phyloP scores from a whole-genome alignment of 2,113 vertebrate genomes.

The Tenrec ecaudatus region DNA sequence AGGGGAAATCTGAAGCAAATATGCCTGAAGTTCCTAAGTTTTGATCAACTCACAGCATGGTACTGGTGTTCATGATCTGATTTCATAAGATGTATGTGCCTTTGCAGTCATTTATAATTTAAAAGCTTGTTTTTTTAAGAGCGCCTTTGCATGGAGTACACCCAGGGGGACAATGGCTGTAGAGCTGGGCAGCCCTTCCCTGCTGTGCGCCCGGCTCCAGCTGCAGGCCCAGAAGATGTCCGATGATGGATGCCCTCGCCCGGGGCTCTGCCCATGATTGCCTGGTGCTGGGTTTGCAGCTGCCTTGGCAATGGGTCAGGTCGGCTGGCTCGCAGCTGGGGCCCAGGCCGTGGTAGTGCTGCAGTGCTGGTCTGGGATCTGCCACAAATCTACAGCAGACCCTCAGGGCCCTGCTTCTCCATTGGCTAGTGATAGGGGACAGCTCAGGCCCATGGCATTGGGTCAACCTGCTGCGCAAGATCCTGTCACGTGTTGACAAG shows the following conservation, averaged over 20 bases:
- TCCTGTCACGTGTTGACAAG: too few species aligned
- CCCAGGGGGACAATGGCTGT: background rate
- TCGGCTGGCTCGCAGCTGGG: slow-evolving; percentile 14
- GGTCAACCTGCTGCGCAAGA: too few species aligned
- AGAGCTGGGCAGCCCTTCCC: background rate
- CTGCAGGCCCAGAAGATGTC: background rate
- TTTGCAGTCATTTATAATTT: background rate
- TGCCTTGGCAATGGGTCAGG: background rate
- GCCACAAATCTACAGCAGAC: background rate
- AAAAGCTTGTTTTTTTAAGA: background rate
- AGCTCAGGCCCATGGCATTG: too few species aligned
- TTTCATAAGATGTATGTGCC: background rate
- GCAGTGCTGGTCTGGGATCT: background rate
- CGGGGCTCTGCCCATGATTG: background rate
- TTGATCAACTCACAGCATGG: background rate
- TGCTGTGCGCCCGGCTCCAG: background rate
- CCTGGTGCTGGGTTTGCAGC: background rate
- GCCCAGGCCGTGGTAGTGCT: background rate
- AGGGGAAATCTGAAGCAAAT: background rate
- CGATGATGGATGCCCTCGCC: background rate
- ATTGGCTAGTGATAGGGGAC: background rate
- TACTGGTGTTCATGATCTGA: background rate
- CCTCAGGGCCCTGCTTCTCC: background rate
- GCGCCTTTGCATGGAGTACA: background rate
- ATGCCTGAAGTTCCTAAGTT: background rate